phyloP scores from a whole-genome alignment of 2,113 vertebrate genomes.

The Lycaon pictus region DNA sequence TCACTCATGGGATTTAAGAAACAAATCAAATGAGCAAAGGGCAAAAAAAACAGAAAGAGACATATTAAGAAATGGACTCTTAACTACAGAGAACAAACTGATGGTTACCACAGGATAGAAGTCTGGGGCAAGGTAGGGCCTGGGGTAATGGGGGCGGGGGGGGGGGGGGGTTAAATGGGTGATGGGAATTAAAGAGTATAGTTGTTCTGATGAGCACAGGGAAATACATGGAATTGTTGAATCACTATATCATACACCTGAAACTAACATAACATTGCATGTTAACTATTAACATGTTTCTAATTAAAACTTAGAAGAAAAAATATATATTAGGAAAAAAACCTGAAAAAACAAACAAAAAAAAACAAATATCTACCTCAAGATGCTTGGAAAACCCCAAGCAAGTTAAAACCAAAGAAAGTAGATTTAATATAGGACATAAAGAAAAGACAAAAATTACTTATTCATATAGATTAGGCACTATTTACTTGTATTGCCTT shows the following conservation, averaged over 20 bases:
- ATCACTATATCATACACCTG: not conserved
- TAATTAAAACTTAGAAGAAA: not conserved
- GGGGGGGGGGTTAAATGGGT: not conserved
- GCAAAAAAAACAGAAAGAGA: not conserved
- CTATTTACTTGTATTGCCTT: not conserved
- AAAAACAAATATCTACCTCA: constrained; percentile 20
- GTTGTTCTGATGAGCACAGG: not conserved
- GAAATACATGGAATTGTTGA: not conserved
- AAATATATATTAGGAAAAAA: not conserved
- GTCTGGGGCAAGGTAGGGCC: not conserved
- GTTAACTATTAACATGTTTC: too few species aligned
- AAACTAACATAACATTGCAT: not conserved
- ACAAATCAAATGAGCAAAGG: not conserved
- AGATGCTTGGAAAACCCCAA: not conserved
- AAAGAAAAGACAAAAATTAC: constrained; percentile 3
- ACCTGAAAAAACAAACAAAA: not conserved
- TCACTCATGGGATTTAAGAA: not conserved
- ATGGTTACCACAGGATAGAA: not conserved
- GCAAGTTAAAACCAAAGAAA: constrained; percentile 39
- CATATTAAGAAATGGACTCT: not conserved
- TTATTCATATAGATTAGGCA: not conserved
- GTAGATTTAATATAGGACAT: not conserved
- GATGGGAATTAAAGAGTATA: not conserved
- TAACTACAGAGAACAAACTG: not conserved
- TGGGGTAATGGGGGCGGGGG: not conserved